Base-by-base conservation (phyloP, 2,888 invertebrate genomes). In the Copidosoma aretas region DNA sequence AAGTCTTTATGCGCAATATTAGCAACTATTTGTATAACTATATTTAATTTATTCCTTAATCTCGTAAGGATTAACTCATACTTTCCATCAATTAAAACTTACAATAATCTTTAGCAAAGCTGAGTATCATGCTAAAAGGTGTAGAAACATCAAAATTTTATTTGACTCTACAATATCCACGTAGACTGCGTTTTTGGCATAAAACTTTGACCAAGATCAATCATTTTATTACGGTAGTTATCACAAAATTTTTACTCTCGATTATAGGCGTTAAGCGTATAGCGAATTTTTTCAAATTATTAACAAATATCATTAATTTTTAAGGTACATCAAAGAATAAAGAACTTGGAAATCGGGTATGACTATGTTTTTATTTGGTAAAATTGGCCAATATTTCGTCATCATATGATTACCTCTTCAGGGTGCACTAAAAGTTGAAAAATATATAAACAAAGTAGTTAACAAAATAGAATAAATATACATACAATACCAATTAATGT, bases 121-220 rank as follows among this genome's bases (percentile, higher is more conserved):
- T 81, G 22, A 82, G 66, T 21, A 82, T 24, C 63, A 74, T 72
- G 67, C 76, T 77, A 39, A 82, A 71, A 21, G 80, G 80, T 46
- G 82, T 72, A 60, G 71, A 77, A 67, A 78, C 75, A 73, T 78
- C 74, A 69, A 79, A 79, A 56, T 75, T 24, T n/a, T 65, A 62
- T 21, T 52, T 17, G 15, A 10, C 22, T 24, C 54, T 32, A 32
- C 32, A 49, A 67, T 67, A 53, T 68, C 65, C 73, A 68, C 65
- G 75, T 77, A 79, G 52, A 75, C 76, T 65, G 74, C 75, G 68
- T 78, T 79, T 49, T 19, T 19, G 10, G 19, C 15, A 49, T 49
- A 5, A 4, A 19, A n/a, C 19, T 49, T 10, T 49, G 49, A 49
- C 3, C 10, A n/a, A 10, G 17, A 49, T n/a, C 49, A 3, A 49